These are phyloP conservation scores for Pyrrhia umbra DNA, from an alignment of 2,888 invertebrate genomes.

Conservation along the genomic window DNA sequence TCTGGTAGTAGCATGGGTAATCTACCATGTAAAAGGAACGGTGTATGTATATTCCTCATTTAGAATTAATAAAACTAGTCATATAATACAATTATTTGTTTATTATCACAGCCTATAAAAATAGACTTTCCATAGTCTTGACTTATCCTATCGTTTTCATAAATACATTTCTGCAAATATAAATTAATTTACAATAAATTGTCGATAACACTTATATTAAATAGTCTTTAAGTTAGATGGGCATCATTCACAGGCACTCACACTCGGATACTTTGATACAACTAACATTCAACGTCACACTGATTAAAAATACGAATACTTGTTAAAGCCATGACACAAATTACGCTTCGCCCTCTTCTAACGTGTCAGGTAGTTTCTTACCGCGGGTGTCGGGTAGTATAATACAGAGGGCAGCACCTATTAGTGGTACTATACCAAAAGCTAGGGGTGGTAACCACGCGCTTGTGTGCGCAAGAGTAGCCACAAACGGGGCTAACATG, in stretches of 20 bases:
- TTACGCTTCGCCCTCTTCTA: slow-evolving; percentile 93
- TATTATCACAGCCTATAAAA: slow-evolving; percentile 81
- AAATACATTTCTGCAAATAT: slow-evolving; percentile 41
- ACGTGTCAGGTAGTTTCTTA: slow-evolving; percentile 93
- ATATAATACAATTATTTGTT: slow-evolving; percentile 16
- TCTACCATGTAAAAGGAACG: neutral
- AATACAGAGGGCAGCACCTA: slow-evolving; percentile 92
- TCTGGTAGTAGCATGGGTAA: no score
- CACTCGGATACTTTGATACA: slow-evolving; percentile 31
- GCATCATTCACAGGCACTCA: slow-evolving; percentile 36
- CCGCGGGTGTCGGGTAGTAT: slow-evolving; percentile 95
- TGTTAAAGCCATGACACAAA: slow-evolving; percentile 29
- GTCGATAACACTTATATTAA: slow-evolving; percentile 34
- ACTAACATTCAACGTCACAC: slow-evolving; percentile 25
- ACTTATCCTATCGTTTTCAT: slow-evolving; percentile 31
- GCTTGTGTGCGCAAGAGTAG: slow-evolving; percentile 90
- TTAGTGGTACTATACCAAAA: slow-evolving; percentile 92
- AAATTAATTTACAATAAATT: slow-evolving; percentile 22
- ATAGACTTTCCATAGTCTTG: slow-evolving; percentile 66
- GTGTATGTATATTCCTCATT: neutral
- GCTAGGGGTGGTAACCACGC: slow-evolving; percentile 92
- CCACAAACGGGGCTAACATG: slow-evolving; percentile 95
- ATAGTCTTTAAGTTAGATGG: slow-evolving; percentile 45
- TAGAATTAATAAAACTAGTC: slow-evolving; percentile 28
- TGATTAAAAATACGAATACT: slow-evolving; percentile 61